A percentile compares a stretch with the other conserved stretches of the same genome.
These are phyloP conservation scores for Muscina levida DNA, from an alignment of 2,888 invertebrate genomes.

Conservation along the genomic window DNA sequence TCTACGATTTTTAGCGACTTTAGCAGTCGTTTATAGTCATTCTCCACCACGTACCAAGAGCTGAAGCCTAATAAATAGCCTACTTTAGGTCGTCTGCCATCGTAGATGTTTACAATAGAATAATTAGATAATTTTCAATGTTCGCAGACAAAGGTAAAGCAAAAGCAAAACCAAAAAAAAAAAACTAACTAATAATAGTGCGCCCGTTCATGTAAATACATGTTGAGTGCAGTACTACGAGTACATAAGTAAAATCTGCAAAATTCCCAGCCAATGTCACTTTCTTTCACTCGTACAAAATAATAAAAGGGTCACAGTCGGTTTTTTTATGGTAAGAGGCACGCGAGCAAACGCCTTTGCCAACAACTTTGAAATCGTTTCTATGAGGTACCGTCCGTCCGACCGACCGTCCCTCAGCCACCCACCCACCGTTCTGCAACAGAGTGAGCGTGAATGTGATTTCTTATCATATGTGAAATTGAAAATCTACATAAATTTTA, in stretches of 20 bases:
- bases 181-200: neutral
- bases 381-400: no score
- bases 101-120: constrained; percentile 43
- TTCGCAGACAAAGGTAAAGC: constrained; percentile 6
- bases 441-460: no score
- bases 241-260: neutral
- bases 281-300: constrained; percentile 59
- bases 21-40: no score
- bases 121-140: constrained; percentile 46
- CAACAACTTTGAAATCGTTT: neutral
- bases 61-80: no score
- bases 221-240: no score
- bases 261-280: constrained; percentile 64
- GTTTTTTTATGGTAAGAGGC: constrained; percentile 52
- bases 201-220: neutral
- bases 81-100: no score
- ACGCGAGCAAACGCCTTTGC: constrained; percentile 53
- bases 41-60: no score
- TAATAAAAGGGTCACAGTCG: constrained; percentile 42
- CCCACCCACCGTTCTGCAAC: no score
- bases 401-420: no score
- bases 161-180: neutral
- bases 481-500: constrained; percentile 51
- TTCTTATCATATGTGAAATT: constrained; percentile 38
- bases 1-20: no score